Percentiles rank a stretch among this genome's conserved stretches.
Conservation (phyloP, 2,113 vertebrate species). For the Oryctolagus cuniculus region DNA sequence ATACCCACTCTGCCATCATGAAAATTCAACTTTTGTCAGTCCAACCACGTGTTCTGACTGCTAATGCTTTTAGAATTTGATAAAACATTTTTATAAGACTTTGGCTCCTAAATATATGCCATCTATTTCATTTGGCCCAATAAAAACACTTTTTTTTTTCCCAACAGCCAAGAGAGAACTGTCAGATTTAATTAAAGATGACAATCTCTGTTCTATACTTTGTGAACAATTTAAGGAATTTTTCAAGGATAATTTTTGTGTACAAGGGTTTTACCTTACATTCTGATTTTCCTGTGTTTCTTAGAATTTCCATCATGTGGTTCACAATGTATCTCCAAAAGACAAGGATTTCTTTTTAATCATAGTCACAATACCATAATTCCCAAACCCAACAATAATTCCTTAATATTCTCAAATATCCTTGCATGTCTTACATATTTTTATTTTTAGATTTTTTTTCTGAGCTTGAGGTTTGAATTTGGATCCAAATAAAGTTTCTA, state of each 20-base stretch:
- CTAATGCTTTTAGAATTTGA: conserved; percentile 62
- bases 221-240: conserved; percentile 42
- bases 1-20: no score
- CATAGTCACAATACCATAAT: not conserved
- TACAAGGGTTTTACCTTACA: conserved; percentile 52
- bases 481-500: not conserved
- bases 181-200: conserved; percentile 65
- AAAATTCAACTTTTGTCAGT: conserved; percentile 17
- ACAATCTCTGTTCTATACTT: conserved; percentile 36
- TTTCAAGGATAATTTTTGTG: conserved; percentile 37
- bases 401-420: conserved; percentile 24
- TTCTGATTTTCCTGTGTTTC: conserved; percentile 43
- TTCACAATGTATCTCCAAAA: conserved; percentile 37
- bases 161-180: conserved; percentile 45
- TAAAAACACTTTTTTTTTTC: conserved; percentile 45
- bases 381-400: not conserved
- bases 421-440: not conserved
- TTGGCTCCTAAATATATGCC: conserved; percentile 22
- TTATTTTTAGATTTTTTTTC: not conserved
- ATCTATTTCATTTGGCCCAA: conserved; percentile 59
- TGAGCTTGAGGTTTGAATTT: conserved; percentile 28
- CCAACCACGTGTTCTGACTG: not conserved
- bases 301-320: not conserved
- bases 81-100: conserved; percentile 25
- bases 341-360: conserved; percentile 33